Conservation (phyloP, 2,888 invertebrate species). For the Octonoba sinensis region DNA sequence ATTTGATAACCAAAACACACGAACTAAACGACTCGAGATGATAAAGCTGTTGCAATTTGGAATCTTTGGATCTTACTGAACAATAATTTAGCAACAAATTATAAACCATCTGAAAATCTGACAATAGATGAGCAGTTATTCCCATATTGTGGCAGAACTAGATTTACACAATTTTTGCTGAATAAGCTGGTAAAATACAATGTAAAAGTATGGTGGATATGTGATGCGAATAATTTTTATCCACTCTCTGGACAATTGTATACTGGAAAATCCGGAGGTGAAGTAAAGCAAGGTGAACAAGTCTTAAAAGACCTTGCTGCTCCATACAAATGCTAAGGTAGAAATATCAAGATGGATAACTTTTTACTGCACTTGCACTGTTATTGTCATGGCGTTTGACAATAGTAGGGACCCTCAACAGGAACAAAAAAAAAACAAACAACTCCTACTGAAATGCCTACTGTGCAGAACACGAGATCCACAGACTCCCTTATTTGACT, state of each 20-base stretch:
- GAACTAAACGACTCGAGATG: not conserved
- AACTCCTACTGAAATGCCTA: not conserved
- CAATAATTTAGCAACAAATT: not conserved
- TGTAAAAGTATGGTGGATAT: not conserved
- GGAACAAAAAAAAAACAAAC: not conserved
- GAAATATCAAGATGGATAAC: not conserved
- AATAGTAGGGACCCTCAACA: not conserved
- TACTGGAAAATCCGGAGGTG: not conserved
- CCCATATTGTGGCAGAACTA: not conserved
- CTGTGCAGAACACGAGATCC: not conserved
- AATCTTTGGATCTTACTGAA: not conserved
- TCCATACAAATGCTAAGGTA: not conserved
- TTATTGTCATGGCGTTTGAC: not conserved
- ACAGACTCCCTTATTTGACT: not conserved
- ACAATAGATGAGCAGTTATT: constrained; percentile 3
- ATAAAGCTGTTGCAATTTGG: not conserved
- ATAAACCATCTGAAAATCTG: constrained; percentile 3
- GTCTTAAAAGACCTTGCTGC: not conserved
- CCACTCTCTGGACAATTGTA: not conserved
- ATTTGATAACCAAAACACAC: not conserved
- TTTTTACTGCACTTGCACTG: not conserved
- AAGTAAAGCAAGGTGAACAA: not conserved
- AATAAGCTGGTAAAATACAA: not conserved
- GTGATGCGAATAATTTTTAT: not conserved
- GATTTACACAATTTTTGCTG: not conserved